phyloP scores from a whole-genome alignment of 2,113 vertebrate species.

The Colius striatus region DNA sequence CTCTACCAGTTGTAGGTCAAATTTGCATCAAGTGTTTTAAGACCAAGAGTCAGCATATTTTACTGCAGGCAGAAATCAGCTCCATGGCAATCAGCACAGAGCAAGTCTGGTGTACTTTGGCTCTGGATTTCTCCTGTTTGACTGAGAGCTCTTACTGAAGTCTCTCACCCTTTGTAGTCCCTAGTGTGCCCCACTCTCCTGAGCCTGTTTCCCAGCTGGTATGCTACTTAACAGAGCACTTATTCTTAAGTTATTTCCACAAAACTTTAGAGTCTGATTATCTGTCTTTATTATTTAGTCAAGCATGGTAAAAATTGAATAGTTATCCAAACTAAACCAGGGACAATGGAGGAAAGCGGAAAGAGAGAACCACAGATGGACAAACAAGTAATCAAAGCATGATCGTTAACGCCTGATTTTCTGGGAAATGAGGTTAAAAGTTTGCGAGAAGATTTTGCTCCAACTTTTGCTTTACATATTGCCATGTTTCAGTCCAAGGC shows the following conservation, averaged over 20 bases:
- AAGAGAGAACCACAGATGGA: background rate
- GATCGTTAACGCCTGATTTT: background rate
- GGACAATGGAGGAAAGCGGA: background rate
- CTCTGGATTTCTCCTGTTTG: background rate
- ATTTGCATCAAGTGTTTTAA: background rate
- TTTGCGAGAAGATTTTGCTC: background rate
- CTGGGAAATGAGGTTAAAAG: constrained; percentile 4
- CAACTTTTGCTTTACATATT: background rate
- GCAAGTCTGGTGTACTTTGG: rapidly evolving
- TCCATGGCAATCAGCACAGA: background rate
- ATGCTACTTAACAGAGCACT: background rate
- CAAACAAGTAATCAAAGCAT: constrained; percentile 9
- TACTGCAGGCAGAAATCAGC: background rate
- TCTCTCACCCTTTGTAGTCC: background rate
- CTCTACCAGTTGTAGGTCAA: background rate
- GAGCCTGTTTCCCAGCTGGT: background rate
- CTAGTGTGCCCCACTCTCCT: background rate
- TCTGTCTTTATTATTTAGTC: background rate
- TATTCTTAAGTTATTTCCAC: background rate
- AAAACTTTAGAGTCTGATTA: background rate
- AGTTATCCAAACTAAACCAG: background rate
- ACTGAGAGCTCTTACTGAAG: background rate
- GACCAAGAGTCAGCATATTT: rapidly evolving
- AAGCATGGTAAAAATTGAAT: background rate
- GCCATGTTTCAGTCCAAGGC: background rate